Percentiles rank a stretch among this genome's conserved stretches.
phyloP scores from a whole-genome alignment of 2,888 invertebrate species.

The Orthosia cruda region DNA sequence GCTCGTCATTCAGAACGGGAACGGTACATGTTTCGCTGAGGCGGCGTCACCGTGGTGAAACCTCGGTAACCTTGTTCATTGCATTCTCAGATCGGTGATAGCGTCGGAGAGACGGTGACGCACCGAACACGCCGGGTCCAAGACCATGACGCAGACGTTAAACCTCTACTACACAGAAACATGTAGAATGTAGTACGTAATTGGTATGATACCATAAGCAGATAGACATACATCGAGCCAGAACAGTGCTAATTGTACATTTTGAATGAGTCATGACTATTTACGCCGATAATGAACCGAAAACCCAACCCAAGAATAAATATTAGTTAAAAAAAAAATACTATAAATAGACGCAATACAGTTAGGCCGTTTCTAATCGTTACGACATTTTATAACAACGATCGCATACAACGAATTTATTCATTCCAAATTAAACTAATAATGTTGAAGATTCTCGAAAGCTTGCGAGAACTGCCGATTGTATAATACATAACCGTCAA shows the following conservation, averaged over 20 bases:
- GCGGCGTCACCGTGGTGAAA: constrained; percentile 51
- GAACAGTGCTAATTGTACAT: constrained; percentile 53
- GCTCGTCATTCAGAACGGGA: constrained; percentile 36
- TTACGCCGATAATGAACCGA: constrained; percentile 26
- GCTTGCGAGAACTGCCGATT: constrained; percentile 63
- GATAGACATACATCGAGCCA: constrained; percentile 46
- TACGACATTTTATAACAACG: constrained; percentile 38
- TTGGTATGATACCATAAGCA: constrained; percentile 57
- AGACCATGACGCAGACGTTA: constrained; percentile 61
- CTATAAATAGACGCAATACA: not conserved
- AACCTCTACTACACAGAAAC: constrained; percentile 35
- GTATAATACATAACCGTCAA: constrained; percentile 64
- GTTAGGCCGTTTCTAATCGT: constrained; percentile 27
- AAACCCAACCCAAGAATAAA: not conserved
- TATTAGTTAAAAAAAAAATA: not conserved
- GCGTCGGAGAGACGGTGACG: constrained; percentile 52
- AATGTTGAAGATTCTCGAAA: constrained; percentile 71
- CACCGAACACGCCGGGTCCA: constrained; percentile 49
- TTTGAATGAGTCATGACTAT: constrained; percentile 37
- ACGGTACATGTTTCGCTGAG: constrained; percentile 30
- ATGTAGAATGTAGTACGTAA: constrained; percentile 49
- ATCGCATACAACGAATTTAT: constrained; percentile 45
- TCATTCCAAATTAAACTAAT: constrained; percentile 64
- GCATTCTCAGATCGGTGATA: constrained; percentile 63
- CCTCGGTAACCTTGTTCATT: constrained; percentile 62